phyloP scores from a whole-genome alignment of 2,113 vertebrate genomes.

The Perccottus glenii region DNA sequence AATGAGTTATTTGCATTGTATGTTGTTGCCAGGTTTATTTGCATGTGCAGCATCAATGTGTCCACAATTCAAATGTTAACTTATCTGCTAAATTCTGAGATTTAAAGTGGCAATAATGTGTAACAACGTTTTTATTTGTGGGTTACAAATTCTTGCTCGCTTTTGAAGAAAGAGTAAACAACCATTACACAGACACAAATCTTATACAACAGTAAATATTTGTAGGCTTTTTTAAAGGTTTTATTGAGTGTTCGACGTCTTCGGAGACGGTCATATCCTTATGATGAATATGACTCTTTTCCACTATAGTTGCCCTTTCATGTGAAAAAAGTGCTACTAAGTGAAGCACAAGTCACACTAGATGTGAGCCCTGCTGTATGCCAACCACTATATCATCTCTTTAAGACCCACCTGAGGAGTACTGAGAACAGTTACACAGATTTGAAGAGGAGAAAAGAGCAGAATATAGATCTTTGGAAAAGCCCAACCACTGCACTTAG shows the following conservation, averaged over 20 bases:
- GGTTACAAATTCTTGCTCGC: too few relatives aligned
- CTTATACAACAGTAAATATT: not conserved
- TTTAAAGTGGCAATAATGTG: too few relatives aligned
- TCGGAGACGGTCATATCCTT: not conserved
- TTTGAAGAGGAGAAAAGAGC: slow-evolving; percentile 18
- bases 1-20: not conserved
- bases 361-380: not conserved
- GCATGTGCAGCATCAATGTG: not conserved
- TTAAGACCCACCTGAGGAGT: slow-evolving; percentile 12
- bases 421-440: slow-evolving; percentile 11
- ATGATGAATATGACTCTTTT: not conserved
- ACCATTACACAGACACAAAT: not conserved
- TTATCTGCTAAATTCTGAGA: not conserved
- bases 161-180: too few relatives aligned
- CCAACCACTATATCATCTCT: slow-evolving; percentile 2
- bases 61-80: too few relatives aligned
- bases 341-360: not conserved
- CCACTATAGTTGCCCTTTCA: slow-evolving; percentile 1
- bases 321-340: not conserved
- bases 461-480: slow-evolving; percentile 38
- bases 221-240: not conserved
- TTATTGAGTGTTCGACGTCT: slow-evolving; percentile 2
- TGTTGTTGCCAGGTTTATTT: not conserved
- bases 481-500: slow-evolving; percentile 45
- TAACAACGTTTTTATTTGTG: too few relatives aligned